Base-by-base conservation (phyloP, 2,888 invertebrate genomes). In the Chrysopilus asiliformis region DNA sequence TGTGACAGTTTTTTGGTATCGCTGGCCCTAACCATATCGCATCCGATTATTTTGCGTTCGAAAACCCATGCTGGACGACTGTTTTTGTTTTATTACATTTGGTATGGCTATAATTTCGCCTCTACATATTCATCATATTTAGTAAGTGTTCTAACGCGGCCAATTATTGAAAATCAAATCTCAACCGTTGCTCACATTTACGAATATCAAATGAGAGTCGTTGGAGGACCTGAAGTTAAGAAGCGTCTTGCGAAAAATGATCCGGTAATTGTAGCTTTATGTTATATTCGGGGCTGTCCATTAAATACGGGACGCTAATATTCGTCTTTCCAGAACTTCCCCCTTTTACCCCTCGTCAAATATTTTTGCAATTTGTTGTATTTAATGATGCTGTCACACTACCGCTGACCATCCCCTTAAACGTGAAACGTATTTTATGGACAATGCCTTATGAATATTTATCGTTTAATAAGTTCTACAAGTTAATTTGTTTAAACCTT, bases 61-160 rank as follows among this genome's bases (percentile, higher is more conserved):
- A 24, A 25, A 4, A 26, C 34, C 4, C 4, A 28, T 13, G 18
- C 40, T 8, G 18, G 33, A 22, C 42, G 45, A 22, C 9, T 44
- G 14, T 41, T 41, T 28, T 40, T 44, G n/a, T 31, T 33, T 16
- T 34, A 32, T n/a, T 36, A 42, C 10, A 42, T 43, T 17, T 18
- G 42, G 10, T 48, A 47, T 10, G 45, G 52, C 3, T 42, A 58
- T 13, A 51, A 60, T 26, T 54, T 63, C 3, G 54, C 50, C 37
- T 55, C 55, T 10, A 48, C 53, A 0, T 62, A 60, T 40, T 59
- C 60, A 37, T 57, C 60, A 12, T 54, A 57, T 34, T 40, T 62
- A 3, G 53, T 60, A 2, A 59, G 56, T 38, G 56, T 55, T 5
- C 43, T 62, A 13, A 61, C 60, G n/a, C 58, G 52, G 9, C 60